These are phyloP conservation scores for Channa maculata DNA, from an alignment of 2,113 vertebrate species.

Conservation along the genomic window DNA sequence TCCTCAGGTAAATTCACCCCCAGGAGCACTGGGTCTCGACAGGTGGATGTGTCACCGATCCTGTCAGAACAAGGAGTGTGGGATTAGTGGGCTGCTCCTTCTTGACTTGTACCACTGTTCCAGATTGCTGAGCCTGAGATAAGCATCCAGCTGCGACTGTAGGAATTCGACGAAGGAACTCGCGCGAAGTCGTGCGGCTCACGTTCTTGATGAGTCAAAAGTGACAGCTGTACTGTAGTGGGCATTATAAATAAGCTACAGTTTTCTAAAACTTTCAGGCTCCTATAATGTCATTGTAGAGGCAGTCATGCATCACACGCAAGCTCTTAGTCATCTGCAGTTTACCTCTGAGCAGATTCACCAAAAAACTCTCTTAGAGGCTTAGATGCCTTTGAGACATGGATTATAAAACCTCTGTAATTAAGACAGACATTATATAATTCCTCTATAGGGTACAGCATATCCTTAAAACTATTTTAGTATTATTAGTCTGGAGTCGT, in stretches of 20 bases:
- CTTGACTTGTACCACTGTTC: constrained; percentile 16
- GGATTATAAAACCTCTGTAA: neutral
- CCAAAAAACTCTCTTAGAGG: neutral
- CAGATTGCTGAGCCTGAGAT: constrained; percentile 25
- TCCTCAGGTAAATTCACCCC: constrained; percentile 53
- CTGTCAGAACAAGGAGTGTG: constrained; percentile 42
- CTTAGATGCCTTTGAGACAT: neutral
- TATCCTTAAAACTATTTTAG: neutral
- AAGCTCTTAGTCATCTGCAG: constrained; percentile 1
- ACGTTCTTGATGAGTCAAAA: constrained; percentile 15
- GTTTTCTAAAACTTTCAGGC: constrained; percentile 10
- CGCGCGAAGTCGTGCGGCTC: neutral
- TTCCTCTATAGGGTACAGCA: neutral
- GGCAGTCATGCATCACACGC: neutral
- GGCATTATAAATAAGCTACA: neutral
- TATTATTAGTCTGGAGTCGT: constrained; percentile 15
- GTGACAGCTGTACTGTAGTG: neutral
- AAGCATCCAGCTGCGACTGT: neutral
- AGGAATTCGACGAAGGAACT: no score
- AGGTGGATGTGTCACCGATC: constrained; percentile 37
- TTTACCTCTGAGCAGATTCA: constrained; percentile 12
- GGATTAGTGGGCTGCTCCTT: constrained; percentile 29
- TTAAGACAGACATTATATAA: neutral
- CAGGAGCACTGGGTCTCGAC: constrained; percentile 47
- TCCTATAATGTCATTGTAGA: neutral